A percentile compares a stretch with the other conserved stretches of the same genome.
Evolutionary conservation across 1,140 invertebrate genomes (phyloP).

Genomic region (Babylonia areolata): DNA sequence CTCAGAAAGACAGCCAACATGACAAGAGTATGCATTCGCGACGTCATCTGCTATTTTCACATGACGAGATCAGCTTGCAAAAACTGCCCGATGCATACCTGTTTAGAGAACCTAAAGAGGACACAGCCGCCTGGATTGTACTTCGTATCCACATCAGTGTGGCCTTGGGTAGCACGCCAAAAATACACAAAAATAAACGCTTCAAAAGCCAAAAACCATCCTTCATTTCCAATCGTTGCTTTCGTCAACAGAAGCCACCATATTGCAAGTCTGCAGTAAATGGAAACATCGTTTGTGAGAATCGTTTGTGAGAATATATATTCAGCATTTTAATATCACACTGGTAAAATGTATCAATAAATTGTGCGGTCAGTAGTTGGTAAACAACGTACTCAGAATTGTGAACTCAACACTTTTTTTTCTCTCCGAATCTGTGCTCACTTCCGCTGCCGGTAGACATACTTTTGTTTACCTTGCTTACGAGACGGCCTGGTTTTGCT

Average conservation of each 20-base stretch:
- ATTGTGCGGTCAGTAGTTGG: too few species aligned
- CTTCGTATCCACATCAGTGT: constrained; percentile 61
- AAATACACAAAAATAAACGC: constrained; percentile 50
- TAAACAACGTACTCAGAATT: too few species aligned
- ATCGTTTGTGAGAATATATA: neutral
- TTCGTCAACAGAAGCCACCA: constrained; percentile 37
- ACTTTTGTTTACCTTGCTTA: constrained; percentile 41
- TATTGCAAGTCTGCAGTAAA: constrained; percentile 30
- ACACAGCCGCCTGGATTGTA: constrained; percentile 48
- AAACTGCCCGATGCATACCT: constrained; percentile 48
- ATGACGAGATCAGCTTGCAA: too few species aligned
- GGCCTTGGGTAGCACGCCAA: constrained; percentile 43
- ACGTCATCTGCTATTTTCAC: too few species aligned
- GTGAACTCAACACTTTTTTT: too few species aligned
- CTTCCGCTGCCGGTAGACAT: constrained; percentile 32
- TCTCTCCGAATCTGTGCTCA: neutral
- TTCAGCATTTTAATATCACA: too few species aligned
- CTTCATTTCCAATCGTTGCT: constrained; percentile 47
- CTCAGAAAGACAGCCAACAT: too few species aligned
- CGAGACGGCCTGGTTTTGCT: too few species aligned
- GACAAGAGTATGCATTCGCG: too few species aligned
- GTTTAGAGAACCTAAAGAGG: constrained; percentile 57
- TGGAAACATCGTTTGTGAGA: neutral
- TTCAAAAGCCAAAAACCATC: constrained; percentile 52
- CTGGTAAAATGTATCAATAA: too few species aligned